Evolutionary conservation across 2,113 vertebrate species (phyloP), one percentile per base, ranked within the genome.

Genomic region (Grammomys dolichurus): DNA sequence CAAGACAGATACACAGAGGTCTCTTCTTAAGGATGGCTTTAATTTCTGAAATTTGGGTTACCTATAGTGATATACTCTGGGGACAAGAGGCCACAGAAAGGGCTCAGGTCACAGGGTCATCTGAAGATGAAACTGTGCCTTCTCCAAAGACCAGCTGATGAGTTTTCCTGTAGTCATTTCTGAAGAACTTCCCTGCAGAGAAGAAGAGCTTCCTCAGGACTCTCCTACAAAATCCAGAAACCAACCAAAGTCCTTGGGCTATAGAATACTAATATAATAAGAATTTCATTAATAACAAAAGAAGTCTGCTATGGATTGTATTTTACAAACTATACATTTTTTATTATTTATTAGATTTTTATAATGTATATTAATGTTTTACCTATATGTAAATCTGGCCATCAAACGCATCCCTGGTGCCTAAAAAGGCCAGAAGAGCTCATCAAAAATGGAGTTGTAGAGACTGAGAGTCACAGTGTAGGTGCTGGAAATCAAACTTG

Each of bases 191-290:
- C 46, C 6, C 13, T 1, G 20, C 8, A 19, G 90, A 9, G 48
- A 77, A 84, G 63, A 54, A 75, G 10, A 46, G 4, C 22, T 12
- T 73, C n/a, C 88, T 76, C 33, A 85, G 93, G 95, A 94, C 93
- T 36, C 43, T 26, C 58, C 48, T 60, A 46, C 12, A 73, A 91
- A 89, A 58, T 28, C 58, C 1, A 13, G 13, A 8, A 65, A 77
- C 54, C 20, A 76, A 70, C 56, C 3, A 10, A 77, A 93, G 20
- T 70, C 73, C 78, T 73, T n/a, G 24, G 13, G 22, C 11, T 70
- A 48, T 77, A 28, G 81, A 69, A 84, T 84, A 65, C 2, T 80
- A 56, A 84, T 43, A 43, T 28, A 10, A 43, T 4, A 13, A 19
- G 70, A 86, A 89, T 78, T 70, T 78, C 19, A 28, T 1, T n/a